phyloP scores from a whole-genome alignment of 2,113 vertebrate species.

The Gadus macrocephalus region DNA sequence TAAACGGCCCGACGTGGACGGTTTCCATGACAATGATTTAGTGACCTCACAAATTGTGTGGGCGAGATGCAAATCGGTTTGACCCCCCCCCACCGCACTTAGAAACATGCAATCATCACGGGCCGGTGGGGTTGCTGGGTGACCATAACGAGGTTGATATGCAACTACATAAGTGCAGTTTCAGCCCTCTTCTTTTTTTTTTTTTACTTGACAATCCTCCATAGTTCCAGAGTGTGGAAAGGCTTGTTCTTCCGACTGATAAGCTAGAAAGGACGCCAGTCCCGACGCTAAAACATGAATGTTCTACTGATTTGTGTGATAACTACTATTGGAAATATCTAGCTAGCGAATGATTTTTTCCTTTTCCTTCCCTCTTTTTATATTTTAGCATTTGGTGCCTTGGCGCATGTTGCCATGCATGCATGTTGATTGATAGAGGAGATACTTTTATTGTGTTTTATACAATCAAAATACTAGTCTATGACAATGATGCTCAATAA shows the following conservation, averaged over 20 bases:
- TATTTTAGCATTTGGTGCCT: constrained; percentile 38
- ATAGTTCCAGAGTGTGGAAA: not conserved
- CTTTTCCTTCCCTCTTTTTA: constrained; percentile 4
- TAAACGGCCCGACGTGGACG: no score
- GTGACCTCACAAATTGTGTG: no score
- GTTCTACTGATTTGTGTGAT: no score
- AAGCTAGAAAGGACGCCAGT: no score
- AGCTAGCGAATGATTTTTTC: not conserved
- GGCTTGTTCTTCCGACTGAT: not conserved
- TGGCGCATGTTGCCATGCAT: constrained; percentile 37
- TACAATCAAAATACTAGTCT: constrained; percentile 9
- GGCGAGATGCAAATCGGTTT: no score
- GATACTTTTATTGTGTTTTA: constrained; percentile 29
- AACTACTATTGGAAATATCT: no score
- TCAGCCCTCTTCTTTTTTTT: not conserved
- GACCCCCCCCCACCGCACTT: no score
- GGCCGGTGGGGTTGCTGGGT: no score
- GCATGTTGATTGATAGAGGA: constrained; percentile 23
- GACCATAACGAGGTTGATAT: no score
- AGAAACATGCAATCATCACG: no score
- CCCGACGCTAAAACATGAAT: no score
- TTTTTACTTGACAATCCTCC: not conserved
- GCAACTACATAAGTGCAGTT: not conserved
- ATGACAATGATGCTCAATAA: constrained; percentile 54
- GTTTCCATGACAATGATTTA: no score